A percentile compares a stretch with the other conserved stretches of the same genome.
Evolutionary conservation across 2,113 vertebrate genomes (phyloP).

Genomic region (human (Homo sapiens)): GRCh38 chrX:143697501-143698000

Average conservation of each 20-base stretch:
- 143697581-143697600: not conserved
- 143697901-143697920: not conserved
- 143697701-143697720: not conserved
- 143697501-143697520: not conserved
- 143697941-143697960: not conserved
- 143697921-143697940: not conserved
- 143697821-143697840: not conserved
- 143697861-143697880: not conserved
- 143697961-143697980: not conserved
- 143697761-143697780: not conserved
- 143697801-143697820: not conserved
- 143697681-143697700: not conserved
- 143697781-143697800: not conserved
- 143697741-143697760: not conserved
- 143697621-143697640: constrained; percentile 23
- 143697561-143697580: not conserved
- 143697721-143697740: not conserved
- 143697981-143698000: not conserved
- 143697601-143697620: constrained; percentile 32
- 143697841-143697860: not conserved
- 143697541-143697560: not conserved
- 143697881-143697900: not conserved
- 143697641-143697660: not conserved
- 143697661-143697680: not conserved
- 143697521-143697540: not conserved